phyloP scores from a whole-genome alignment of 2,888 invertebrate species.

The Drosophila mercatorum region DNA sequence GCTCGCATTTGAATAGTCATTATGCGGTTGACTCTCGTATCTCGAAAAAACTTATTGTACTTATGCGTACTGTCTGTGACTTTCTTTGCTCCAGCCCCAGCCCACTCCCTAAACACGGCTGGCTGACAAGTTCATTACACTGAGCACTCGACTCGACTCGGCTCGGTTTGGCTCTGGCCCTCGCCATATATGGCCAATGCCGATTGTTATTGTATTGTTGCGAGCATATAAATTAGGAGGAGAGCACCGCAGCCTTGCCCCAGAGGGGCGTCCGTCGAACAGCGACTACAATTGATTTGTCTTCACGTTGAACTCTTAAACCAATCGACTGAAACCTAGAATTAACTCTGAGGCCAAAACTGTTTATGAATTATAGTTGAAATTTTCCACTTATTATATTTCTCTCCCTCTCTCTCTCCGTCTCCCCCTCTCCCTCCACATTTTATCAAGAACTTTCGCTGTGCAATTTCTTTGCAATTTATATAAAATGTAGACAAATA shows the following conservation, averaged over 20 bases:
- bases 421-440: neutral
- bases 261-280: conserved; percentile 28
- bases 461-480: conserved; percentile 4
- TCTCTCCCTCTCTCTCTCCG: neutral
- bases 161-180: conserved; percentile 10
- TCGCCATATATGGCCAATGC: conserved; percentile 57
- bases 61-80: conserved; percentile 54
- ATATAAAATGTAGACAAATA: conserved; percentile 20
- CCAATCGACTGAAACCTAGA: conserved; percentile 32
- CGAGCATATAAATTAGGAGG: conserved; percentile 30
- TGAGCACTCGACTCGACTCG: conserved; percentile 19
- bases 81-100: conserved; percentile 57
- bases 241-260: conserved; percentile 10
- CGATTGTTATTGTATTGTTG: conserved; percentile 69
- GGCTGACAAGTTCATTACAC: conserved; percentile 78
- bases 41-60: conserved; percentile 39
- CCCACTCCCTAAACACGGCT: conserved; percentile 73
- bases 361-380: conserved; percentile 15
- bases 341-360: conserved; percentile 6
- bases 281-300: conserved; percentile 43
- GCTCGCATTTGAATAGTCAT: conserved; percentile 66
- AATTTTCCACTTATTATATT: neutral
- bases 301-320: conserved; percentile 28
- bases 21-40: conserved; percentile 56
- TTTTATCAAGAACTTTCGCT: conserved; percentile 24